Evolutionary conservation across 2,888 invertebrate genomes (phyloP).

Genomic region (Odontocolon sp.): DNA sequence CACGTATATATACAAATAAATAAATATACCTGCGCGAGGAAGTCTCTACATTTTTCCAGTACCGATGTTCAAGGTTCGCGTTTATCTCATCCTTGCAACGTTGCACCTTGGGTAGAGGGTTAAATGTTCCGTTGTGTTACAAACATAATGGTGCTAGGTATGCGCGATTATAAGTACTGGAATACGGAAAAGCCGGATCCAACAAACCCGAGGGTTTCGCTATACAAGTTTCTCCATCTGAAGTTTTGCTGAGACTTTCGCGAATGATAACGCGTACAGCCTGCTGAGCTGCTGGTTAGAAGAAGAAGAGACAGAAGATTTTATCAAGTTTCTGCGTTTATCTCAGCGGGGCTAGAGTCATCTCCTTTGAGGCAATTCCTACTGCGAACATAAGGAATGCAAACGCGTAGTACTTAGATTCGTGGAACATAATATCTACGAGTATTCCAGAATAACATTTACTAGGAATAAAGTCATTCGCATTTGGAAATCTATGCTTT

Average conservation of each 20-base stretch:
- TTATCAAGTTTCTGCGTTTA: conserved; percentile 48
- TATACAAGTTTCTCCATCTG: conserved; percentile 25
- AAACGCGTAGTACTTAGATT: too few relatives aligned
- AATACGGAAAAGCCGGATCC: conserved; percentile 37
- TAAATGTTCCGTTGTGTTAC: conserved; percentile 38
- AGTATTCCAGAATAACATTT: too few relatives aligned
- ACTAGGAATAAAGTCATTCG: conserved; percentile 13
- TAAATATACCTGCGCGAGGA: conserved; percentile 12
- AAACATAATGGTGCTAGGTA: conserved; percentile 21
- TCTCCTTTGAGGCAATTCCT: conserved; percentile 44
- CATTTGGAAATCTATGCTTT: not conserved
- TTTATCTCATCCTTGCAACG: conserved; percentile 44
- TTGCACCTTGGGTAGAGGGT: conserved; percentile 34
- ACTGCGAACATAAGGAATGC: conserved; percentile 16
- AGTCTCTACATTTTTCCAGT: conserved; percentile 20
- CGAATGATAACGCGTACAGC: conserved; percentile 42
- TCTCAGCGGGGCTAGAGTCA: conserved; percentile 37
- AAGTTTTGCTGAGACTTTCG: conserved; percentile 27
- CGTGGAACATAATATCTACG: too few relatives aligned
- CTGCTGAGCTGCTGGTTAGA: not conserved
- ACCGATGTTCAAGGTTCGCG: not conserved
- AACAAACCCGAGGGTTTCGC: conserved; percentile 41
- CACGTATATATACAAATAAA: conserved; percentile 11
- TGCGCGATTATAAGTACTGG: conserved; percentile 13
- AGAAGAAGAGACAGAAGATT: conserved; percentile 29